Evolutionary conservation across 2,113 vertebrate species (phyloP).

Genomic region (Ailurus styani): DNA sequence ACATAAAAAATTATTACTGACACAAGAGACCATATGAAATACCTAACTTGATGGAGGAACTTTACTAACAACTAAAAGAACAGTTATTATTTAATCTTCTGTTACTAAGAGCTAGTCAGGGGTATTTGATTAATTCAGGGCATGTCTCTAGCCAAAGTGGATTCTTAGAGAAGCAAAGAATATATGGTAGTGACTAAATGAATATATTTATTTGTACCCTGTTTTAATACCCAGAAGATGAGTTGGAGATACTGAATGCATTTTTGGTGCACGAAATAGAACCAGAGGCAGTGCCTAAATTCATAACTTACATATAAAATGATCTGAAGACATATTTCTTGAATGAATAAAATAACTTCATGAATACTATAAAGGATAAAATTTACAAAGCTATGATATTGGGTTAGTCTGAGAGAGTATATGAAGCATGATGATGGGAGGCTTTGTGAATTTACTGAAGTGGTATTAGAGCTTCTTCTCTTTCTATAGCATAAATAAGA

Average conservation of each 20-base stretch:
- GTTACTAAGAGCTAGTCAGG: neutral
- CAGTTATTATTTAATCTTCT: neutral
- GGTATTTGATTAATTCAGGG: neutral
- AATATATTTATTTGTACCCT: neutral
- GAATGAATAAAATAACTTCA: constrained; percentile 25
- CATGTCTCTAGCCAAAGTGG: neutral
- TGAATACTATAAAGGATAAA: neutral
- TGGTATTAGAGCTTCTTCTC: neutral
- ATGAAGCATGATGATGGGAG: neutral
- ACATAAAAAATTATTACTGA: neutral
- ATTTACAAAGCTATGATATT: neutral
- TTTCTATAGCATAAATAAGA: neutral
- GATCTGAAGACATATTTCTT: neutral
- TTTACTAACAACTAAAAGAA: neutral
- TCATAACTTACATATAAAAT: neutral
- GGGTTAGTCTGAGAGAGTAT: neutral
- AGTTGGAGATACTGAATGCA: neutral
- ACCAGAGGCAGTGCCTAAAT: neutral
- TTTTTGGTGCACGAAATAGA: neutral
- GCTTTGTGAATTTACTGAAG: neutral
- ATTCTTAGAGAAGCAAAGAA: neutral
- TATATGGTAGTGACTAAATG: neutral
- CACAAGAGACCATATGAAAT: neutral
- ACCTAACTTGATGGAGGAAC: neutral
- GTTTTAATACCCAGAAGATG: neutral